Evolutionary conservation across 2,888 invertebrate genomes (phyloP), one percentile per base, ranked within the genome.

Genomic region (Mesorhabditis spiculigera): DNA sequence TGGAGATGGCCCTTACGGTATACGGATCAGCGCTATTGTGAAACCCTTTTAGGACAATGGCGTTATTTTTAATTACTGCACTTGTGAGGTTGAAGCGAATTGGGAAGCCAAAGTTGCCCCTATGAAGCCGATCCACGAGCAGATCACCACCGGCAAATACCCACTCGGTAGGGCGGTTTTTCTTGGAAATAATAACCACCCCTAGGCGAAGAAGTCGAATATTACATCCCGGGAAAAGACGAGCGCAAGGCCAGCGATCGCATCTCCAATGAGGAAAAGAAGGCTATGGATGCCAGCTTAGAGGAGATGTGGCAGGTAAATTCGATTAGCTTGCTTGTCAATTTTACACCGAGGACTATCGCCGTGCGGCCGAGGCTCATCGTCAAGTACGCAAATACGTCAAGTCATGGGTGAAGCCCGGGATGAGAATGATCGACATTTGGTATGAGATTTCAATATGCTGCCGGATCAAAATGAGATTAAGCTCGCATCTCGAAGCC

Each of bases 401-500:
- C 87, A 92, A 92, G 86, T 91, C 91, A 70, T 95, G 92, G 91
- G 93, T 98, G 63, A 95, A 95, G 87, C 95, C 98, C 0, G 98
- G 97, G 69, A 95, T 97, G 95, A 93, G 92, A 0, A 97, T 99
- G 96, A 95, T 96, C 82, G 91, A 97, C 87, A 97, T 98, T 79
- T 96, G 95, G 88, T 89, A n/a, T 76, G 73, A 44, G 4, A 58
- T 10, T 69, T 68, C 45, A 3, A 61, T 61, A 43, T 28, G 4
- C 8, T 45, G 65, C 44, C 45, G 0, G 44, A 50, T 2, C 28
- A 13, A 28, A 8, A 63, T 16, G 1, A 16, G 2, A 78, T 84
- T 45, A 73, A 89, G 89, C 87, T 95, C 97, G 86, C 94, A 95
- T 85, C 88, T 98, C 69, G 98, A 98, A 87, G 91, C 91, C 28